Evolutionary conservation across 2,797 vertebrate genomes (phyloP).

Genomic region (Rhincodon typus): DNA sequence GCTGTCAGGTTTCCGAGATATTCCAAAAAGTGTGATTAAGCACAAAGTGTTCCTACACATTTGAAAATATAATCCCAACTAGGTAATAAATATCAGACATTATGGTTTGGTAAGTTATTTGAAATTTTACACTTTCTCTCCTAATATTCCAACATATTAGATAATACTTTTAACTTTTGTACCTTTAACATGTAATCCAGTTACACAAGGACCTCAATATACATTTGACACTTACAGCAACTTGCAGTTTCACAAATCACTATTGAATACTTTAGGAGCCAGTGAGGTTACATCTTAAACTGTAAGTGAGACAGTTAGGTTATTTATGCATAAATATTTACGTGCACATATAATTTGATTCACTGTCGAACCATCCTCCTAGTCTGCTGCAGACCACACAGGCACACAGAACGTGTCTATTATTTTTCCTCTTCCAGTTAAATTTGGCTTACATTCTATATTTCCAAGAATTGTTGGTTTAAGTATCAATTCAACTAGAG

Average conservation of each 20-base stretch:
- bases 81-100: not conserved
- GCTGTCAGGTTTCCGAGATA: not conserved
- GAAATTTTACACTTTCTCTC: not conserved
- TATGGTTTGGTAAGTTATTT: not conserved
- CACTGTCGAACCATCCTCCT: not conserved
- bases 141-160: not conserved
- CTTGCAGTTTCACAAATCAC: not conserved
- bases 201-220: not conserved
- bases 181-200: not conserved
- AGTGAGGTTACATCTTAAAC: constrained; percentile 2
- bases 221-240: not conserved
- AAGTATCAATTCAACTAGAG: not conserved
- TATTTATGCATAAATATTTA: constrained; percentile 7
- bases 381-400: constrained; percentile 22
- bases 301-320: too few species aligned
- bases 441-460: not conserved
- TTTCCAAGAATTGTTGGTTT: not conserved
- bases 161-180: not conserved
- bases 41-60: not conserved
- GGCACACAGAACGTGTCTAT: not conserved
- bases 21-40: not conserved
- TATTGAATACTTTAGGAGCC: not conserved
- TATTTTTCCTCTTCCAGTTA: not conserved
- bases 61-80: not conserved
- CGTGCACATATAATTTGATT: not conserved